Conservation (phyloP, 2,113 vertebrate species). For the Neolamprologus kungweensis region DNA sequence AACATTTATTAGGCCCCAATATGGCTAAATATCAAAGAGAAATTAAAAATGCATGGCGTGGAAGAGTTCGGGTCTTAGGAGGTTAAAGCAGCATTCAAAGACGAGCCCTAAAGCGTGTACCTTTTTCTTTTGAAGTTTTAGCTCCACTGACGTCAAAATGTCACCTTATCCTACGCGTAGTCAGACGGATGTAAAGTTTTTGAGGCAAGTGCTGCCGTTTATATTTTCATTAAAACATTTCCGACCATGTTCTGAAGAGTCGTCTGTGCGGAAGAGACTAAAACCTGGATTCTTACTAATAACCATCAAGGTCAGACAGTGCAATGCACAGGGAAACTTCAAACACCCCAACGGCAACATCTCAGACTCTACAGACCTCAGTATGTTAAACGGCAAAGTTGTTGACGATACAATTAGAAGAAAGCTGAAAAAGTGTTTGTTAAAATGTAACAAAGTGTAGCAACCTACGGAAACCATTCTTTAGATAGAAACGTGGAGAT, state of each 20-base stretch:
- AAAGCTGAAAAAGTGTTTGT: background rate
- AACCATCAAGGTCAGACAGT: background rate
- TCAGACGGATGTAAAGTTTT: background rate
- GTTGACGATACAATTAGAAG: background rate
- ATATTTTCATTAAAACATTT: background rate
- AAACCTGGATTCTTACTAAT: background rate
- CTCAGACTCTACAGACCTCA: background rate
- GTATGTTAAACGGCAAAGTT: rapidly evolving
- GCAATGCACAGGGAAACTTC: rapidly evolving
- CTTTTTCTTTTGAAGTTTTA: background rate
- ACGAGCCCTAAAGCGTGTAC: background rate
- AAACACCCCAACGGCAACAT: background rate
- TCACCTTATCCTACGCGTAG: rapidly evolving
- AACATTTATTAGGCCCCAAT: rapidly evolving
- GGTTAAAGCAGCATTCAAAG: background rate
- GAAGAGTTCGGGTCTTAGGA: background rate
- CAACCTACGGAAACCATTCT: background rate
- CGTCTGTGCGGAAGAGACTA: rapidly evolving
- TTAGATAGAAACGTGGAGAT: background rate
- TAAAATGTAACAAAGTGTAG: background rate
- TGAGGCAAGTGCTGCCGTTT: background rate
- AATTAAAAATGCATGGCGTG: rapidly evolving
- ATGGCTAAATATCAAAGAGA: rapidly evolving
- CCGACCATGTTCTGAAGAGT: background rate
- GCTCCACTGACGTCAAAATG: background rate